Conservation (phyloP, 2,888 invertebrate genomes). For the Horisme vitalbata region DNA sequence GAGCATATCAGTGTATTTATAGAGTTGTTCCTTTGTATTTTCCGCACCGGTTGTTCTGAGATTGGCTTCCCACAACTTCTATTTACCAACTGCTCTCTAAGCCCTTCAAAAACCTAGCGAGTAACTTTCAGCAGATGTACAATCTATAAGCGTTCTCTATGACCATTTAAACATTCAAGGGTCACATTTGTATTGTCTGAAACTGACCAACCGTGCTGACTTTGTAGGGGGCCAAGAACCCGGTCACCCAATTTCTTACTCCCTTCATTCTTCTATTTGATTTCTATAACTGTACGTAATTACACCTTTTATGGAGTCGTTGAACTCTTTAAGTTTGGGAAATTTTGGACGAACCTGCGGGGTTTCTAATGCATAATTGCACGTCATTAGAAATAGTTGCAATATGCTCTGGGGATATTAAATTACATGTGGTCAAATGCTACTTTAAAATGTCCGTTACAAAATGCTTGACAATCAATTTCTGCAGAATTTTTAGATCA, state of each 20-base stretch:
- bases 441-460: constrained; percentile 28
- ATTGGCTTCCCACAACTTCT: constrained; percentile 36
- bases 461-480: constrained; percentile 4
- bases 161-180: constrained; percentile 56
- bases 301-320: constrained; percentile 72
- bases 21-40: neutral
- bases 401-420: constrained; percentile 37
- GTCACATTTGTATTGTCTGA: constrained; percentile 68
- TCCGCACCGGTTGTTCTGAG: constrained; percentile 7
- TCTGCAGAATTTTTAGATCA: neutral
- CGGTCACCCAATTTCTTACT: constrained; percentile 75
- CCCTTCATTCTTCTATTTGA: too few relatives aligned
- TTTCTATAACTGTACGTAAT: constrained; percentile 63
- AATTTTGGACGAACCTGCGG: constrained; percentile 67
- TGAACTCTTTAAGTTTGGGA: constrained; percentile 70
- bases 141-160: constrained; percentile 52
- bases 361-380: constrained; percentile 56
- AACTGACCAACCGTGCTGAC: constrained; percentile 76
- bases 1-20: too few relatives aligned
- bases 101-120: constrained; percentile 27
- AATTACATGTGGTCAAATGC: constrained; percentile 49
- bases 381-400: constrained; percentile 57
- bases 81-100: constrained; percentile 42
- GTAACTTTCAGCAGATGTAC: constrained; percentile 56
- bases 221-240: constrained; percentile 66